Base-by-base conservation (phyloP, 1,140 invertebrate genomes). In the Telenomus remus region DNA sequence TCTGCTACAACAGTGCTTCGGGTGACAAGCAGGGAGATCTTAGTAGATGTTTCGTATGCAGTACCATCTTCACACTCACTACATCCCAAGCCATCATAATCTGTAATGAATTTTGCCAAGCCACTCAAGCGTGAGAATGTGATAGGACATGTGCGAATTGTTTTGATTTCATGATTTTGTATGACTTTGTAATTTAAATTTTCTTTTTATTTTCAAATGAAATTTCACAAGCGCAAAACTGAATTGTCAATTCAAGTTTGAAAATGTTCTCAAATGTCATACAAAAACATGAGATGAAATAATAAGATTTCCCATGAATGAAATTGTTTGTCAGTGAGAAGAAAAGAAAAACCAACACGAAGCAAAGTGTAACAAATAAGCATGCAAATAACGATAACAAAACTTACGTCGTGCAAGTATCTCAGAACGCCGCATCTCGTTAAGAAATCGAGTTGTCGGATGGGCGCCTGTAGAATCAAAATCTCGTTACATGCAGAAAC, bases 381-480 rank as follows among this genome's bases (percentile, higher is more conserved):
- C 47, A 57, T 14, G 15, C 2, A 54, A 71, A 61, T 44, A 10
- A 11, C 55, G 33, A 49, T 27, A 9, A 65, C 1, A 53, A 68
- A 63, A 79, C 72, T 81, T 81, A 85, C 83, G 80, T 81, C 78
- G 73, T 71, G 81, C 65, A 68, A 79, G 79, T 57, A 84, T 79
- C 47, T 82, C 81, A 27, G 65, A 77, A 55, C 82, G 83, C 27
- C 85, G 71, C 84, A 85, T 86, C 78, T 86, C 85, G 77, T 87
- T 86, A 77, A 87, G 80, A 78, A 84, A 87, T 61, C 85, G 74
- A 72, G 81, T 80, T 50, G 84, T 85, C 51, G 79, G 79, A 76
- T 85, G 19, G 19, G 19, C 81, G 19, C 54, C 84, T 86, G 80
- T 50, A 66, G 59, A 78, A 79, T 55, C 70, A 80, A 75, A 81